A percentile compares a stretch with the other conserved stretches of the same genome.
Evolutionary conservation across 2,888 invertebrate species (phyloP).

Genomic region (Ophion ventricosus): DNA sequence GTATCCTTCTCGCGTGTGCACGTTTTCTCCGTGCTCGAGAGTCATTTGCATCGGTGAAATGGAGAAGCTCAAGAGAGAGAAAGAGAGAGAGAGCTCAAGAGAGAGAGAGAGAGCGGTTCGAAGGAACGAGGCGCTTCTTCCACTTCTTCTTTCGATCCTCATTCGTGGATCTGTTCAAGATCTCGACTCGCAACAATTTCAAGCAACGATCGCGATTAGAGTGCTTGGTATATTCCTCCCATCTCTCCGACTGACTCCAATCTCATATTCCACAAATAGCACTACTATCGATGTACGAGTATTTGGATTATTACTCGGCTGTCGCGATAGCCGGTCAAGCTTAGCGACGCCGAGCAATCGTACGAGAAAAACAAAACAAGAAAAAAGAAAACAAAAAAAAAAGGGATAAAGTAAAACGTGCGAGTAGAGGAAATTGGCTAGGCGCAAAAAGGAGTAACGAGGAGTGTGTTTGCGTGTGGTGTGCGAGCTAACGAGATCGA

Average conservation of each 20-base stretch:
- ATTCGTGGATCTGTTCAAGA: constrained; percentile 34
- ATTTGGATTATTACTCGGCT: neutral
- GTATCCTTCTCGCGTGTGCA: constrained; percentile 34
- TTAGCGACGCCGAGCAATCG: neutral
- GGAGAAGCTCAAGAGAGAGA: constrained; percentile 50
- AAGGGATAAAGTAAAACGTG: neutral
- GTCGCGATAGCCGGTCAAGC: neutral
- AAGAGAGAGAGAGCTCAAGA: too few relatives aligned
- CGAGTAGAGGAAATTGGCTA: neutral
- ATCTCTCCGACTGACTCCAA: neutral
- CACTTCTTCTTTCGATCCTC: constrained; percentile 42
- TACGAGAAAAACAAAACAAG: neutral
- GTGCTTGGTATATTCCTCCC: constrained; percentile 46
- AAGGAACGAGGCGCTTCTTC: constrained; percentile 9
- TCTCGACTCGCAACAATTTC: constrained; percentile 53
- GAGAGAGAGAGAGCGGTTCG: too few relatives aligned
- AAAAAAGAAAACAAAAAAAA: neutral
- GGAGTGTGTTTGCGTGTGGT: constrained; percentile 67
- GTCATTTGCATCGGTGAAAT: constrained; percentile 67
- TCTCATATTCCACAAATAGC: constrained; percentile 25
- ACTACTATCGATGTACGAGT: constrained; percentile 36
- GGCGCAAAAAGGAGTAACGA: neutral
- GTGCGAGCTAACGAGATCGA: constrained; percentile 62
- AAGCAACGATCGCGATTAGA: constrained; percentile 61
- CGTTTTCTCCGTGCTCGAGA: constrained; percentile 59